A percentile compares a stretch with the other conserved stretches of the same genome.
phyloP scores from a whole-genome alignment of 2,113 vertebrate genomes.

The Amblyopsis rosae region DNA sequence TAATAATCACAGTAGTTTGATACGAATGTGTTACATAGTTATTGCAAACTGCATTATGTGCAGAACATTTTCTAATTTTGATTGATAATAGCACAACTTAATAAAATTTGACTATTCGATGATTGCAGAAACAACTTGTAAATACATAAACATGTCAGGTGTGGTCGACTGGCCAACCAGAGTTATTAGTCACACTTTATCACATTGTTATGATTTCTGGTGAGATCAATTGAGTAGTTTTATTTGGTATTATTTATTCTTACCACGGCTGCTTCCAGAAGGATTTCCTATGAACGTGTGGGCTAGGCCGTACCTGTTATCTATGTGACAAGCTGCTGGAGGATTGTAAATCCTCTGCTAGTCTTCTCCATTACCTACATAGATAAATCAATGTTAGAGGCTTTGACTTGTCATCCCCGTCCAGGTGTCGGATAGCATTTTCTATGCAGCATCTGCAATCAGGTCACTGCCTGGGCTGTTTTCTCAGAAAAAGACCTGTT shows the following conservation, averaged over 20 bases:
- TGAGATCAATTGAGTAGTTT: neutral
- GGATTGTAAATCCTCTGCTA: slow-evolving; percentile 40
- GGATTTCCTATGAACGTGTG: slow-evolving; percentile 15
- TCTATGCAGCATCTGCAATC: slow-evolving; percentile 37
- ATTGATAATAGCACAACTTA: too few species aligned
- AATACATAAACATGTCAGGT: too few species aligned
- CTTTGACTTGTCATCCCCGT: slow-evolving; percentile 28
- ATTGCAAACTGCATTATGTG: too few species aligned
- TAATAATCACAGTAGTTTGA: too few species aligned
- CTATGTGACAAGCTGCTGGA: slow-evolving; percentile 38
- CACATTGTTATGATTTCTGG: slow-evolving; percentile 4
- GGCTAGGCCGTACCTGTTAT: slow-evolving; percentile 30
- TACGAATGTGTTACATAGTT: too few species aligned
- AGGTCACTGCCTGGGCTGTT: slow-evolving; percentile 22
- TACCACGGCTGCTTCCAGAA: slow-evolving; percentile 15
- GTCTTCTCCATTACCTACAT: slow-evolving; percentile 29
- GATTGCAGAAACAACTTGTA: too few species aligned
- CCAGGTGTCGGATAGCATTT: neutral
- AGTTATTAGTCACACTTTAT: neutral
- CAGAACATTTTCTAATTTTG: too few species aligned
- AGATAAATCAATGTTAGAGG: slow-evolving; percentile 32
- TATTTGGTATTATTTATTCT: slow-evolving; percentile 1
- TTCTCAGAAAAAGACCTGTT: slow-evolving; percentile 27
- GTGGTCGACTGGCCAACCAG: too few species aligned
- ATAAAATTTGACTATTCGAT: too few species aligned